Conservation (phyloP, 92 coral and sea anemone species). For the Ricordea florida region DNA sequence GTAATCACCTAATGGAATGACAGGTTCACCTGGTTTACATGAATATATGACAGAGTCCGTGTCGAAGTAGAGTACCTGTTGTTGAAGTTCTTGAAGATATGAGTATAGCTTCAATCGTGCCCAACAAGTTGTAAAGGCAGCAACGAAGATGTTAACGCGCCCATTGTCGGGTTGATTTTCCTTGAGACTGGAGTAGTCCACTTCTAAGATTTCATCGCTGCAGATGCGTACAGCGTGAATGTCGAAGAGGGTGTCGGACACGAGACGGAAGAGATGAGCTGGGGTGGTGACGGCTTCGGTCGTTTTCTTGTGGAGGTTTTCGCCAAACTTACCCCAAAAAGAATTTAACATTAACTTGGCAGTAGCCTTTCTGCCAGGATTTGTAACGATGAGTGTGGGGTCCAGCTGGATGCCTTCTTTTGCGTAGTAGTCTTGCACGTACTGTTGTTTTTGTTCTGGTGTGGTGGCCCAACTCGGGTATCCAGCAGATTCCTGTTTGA, state of each 20-base stretch:
- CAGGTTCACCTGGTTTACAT: background rate
- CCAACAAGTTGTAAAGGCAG: background rate
- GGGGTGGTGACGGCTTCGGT: background rate
- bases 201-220: no score
- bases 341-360: background rate
- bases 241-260: background rate
- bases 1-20: no score
- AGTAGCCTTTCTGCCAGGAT: no score
- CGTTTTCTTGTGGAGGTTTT: background rate
- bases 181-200: rapidly evolving
- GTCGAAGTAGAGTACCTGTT: no score
- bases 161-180: background rate
- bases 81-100: no score
- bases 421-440: background rate
- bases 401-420: background rate
- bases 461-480: background rate
- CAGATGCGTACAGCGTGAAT: no score
- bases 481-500: background rate
- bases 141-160: background rate
- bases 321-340: background rate
- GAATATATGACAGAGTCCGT: no score
- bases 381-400: background rate
- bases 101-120: no score
- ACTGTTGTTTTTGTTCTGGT: background rate
- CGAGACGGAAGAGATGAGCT: background rate